Conservation (phyloP, 1,140 invertebrate genomes). For the Atta cephalotes region DNA sequence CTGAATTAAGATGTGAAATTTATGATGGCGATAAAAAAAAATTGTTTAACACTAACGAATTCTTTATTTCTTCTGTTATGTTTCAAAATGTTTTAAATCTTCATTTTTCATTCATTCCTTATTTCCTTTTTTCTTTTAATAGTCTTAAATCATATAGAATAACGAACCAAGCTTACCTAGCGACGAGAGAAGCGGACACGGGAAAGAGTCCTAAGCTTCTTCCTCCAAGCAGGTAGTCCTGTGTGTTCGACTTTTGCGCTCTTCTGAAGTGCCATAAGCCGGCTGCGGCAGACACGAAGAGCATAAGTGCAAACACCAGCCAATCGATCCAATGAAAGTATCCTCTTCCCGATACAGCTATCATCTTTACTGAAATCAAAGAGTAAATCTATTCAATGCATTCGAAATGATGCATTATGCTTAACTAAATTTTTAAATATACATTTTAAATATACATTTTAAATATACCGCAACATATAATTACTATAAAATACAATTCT, state of each 20-base stretch:
- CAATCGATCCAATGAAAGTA: conserved; percentile 87
- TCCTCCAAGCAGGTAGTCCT: conserved; percentile 92
- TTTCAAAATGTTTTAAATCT: background rate
- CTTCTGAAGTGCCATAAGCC: conserved; percentile 84
- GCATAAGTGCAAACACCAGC: conserved; percentile 87
- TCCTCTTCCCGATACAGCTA: conserved; percentile 61
- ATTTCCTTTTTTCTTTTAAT: conserved; percentile 23
- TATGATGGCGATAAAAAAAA: background rate
- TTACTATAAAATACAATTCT: background rate
- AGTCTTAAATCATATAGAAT: conserved; percentile 25
- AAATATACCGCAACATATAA: too few relatives aligned
- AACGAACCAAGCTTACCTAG: conserved; percentile 88
- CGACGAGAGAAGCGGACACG: conserved; percentile 93
- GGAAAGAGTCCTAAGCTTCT: conserved; percentile 91
- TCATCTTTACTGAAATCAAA: conserved; percentile 64
- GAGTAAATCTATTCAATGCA: background rate
- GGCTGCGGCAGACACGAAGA: conserved; percentile 85
- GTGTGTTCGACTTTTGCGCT: conserved; percentile 80
- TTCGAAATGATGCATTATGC: background rate
- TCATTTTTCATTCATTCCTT: background rate
- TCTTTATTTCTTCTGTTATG: background rate
- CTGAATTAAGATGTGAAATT: background rate
- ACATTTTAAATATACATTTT: background rate
- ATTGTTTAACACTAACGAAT: background rate
- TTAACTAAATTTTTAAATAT: background rate